These are phyloP conservation scores for Austrolebias charrua DNA, from an alignment of 2,797 vertebrate genomes.

Conservation along the genomic window DNA sequence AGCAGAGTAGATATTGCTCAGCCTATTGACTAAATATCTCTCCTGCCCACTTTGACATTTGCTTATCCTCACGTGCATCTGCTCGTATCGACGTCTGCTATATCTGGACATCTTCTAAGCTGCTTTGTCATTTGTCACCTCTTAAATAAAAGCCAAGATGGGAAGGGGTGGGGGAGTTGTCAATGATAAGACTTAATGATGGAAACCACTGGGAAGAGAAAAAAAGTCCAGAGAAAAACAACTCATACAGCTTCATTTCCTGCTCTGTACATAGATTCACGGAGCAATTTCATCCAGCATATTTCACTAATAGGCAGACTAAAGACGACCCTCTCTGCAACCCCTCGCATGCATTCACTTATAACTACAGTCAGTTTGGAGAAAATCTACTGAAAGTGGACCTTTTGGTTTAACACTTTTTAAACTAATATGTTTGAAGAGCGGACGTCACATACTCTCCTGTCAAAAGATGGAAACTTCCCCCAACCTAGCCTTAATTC, in stretches of 20 bases:
- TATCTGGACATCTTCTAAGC: slow-evolving; percentile 80
- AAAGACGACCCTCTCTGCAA: slow-evolving; percentile 40
- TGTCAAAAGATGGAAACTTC: slow-evolving; percentile 59
- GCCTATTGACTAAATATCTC: slow-evolving; percentile 72
- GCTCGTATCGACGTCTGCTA: slow-evolving; percentile 68
- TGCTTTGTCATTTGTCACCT: slow-evolving; percentile 79
- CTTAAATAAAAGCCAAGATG: slow-evolving; percentile 70
- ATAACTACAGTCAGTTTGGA: slow-evolving; percentile 61
- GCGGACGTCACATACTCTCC: slow-evolving; percentile 62
- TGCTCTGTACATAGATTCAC: slow-evolving; percentile 36
- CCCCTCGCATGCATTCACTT: slow-evolving; percentile 49
- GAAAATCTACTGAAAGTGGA: slow-evolving; percentile 56
- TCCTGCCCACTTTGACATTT: slow-evolving; percentile 77
- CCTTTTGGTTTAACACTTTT: slow-evolving; percentile 67
- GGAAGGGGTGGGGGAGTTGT: slow-evolving; percentile 29
- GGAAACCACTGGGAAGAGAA: slow-evolving; percentile 30
- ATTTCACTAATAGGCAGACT: slow-evolving; percentile 45
- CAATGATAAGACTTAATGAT: slow-evolving; percentile 69
- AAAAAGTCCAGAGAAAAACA: not conserved
- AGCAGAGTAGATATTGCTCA: slow-evolving; percentile 67
- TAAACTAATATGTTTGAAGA: slow-evolving; percentile 75
- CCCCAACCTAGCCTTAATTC: slow-evolving; percentile 54
- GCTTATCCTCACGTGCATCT: slow-evolving; percentile 75
- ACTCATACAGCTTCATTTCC: slow-evolving; percentile 35
- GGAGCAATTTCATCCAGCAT: slow-evolving; percentile 42